Evolutionary conservation across 2,113 vertebrate species (phyloP), one percentile per base, ranked within the genome.

Genomic region (Dinomys branickii): DNA sequence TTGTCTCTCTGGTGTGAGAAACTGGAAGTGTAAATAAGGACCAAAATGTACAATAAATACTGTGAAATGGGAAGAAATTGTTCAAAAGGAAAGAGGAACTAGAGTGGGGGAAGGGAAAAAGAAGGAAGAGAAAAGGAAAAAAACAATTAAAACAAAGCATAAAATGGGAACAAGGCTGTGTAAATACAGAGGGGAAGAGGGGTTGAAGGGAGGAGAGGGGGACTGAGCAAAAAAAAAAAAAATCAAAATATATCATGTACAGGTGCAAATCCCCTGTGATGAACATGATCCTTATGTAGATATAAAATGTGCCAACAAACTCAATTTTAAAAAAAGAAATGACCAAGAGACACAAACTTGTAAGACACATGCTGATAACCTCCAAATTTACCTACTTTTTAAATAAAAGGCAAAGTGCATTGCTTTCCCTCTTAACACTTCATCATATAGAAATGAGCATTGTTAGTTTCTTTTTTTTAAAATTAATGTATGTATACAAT

Each of bases 341-440:
- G 50, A 50, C 47, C 56, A 78, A 52, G 52, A 95, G 26, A 90
- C 20, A 28, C 17, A 81, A 30, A 78, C n/a, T 26, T 9, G 50
- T 78, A 78, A 28, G 1, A 17, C 17, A 67, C 17, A 13, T 3
- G 17, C 7, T 35, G 10, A 44, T 67, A 56, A 56, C 50, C 92
- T 94, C 90, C 54, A 90, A 82, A 85, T 87, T 63, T 85, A 7
- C 54, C 59, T 38, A 77, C 8, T 88, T 77, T 87, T 81, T n/a
- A 71, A 41, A 59, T 56, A 5, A 22, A 92, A 95, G 92, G 61
- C 26, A 47, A 78, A 38, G 5, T 47, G 38, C 65, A 7, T 89
- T 54, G 14, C 54, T 93, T 90, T 73, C 16, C 35, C 24, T 65
- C 85, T 94, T 13, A 50, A 56, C 59, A 54, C 35, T 5, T 8